phyloP scores from a whole-genome alignment of 2,113 vertebrate genomes.

The Saguinus imperator region DNA sequence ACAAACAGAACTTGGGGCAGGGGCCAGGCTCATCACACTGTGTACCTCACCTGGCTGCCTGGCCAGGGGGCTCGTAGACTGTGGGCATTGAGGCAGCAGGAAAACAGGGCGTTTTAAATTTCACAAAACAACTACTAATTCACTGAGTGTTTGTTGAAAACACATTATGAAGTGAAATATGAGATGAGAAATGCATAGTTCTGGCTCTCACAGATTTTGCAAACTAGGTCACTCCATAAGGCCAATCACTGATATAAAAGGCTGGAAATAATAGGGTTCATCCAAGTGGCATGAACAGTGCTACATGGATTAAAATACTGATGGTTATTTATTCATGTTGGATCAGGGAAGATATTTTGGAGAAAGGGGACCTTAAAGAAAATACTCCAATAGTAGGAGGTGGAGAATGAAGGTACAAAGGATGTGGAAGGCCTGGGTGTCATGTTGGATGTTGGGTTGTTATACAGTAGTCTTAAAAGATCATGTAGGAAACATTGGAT shows the following conservation, averaged over 20 bases:
- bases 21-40: background rate
- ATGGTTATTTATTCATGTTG: background rate
- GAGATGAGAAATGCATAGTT: background rate
- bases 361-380: background rate
- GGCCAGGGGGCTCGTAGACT: background rate
- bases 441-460: background rate
- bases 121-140: background rate
- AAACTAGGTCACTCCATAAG: background rate
- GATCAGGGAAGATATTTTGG: background rate
- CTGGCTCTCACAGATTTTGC: background rate
- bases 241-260: background rate
- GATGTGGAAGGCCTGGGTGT: background rate
- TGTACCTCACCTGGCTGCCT: background rate
- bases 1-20: background rate
- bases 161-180: background rate
- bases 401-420: background rate
- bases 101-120: background rate
- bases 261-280: background rate
- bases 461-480: background rate
- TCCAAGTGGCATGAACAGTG: background rate
- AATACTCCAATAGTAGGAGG: background rate
- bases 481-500: background rate
- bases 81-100: background rate
- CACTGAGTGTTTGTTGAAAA: conserved; percentile 7
- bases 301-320: background rate